phyloP scores from a whole-genome alignment of 2,888 invertebrate genomes.

The Leptinotarsa tumamoca region DNA sequence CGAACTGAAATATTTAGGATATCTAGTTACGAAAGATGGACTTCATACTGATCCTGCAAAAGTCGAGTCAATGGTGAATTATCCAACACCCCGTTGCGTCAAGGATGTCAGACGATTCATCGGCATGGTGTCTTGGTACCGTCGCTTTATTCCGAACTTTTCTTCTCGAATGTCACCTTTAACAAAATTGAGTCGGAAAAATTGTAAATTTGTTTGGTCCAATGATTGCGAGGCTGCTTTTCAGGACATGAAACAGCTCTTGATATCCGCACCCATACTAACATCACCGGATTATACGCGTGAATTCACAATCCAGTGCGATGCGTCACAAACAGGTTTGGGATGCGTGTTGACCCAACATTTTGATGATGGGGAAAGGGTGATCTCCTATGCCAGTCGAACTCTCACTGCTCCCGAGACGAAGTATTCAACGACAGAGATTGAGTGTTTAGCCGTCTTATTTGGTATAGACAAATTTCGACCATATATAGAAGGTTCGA shows the following conservation, averaged over 20 bases:
- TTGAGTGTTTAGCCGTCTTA: constrained; percentile 38
- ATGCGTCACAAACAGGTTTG: constrained; percentile 37
- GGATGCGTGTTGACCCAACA: constrained; percentile 44
- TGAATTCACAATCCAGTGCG: constrained; percentile 43
- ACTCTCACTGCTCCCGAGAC: constrained; percentile 38
- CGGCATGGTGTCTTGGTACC: constrained; percentile 48
- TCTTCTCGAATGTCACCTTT: constrained; percentile 38
- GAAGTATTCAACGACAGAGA: constrained; percentile 33
- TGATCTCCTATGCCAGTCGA: constrained; percentile 42
- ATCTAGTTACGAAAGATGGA: constrained; percentile 12
- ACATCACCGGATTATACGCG: constrained; percentile 11
- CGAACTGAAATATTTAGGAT: constrained; percentile 41
- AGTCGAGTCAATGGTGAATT: constrained; percentile 25
- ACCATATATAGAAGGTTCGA: not conserved
- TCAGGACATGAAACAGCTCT: constrained; percentile 29
- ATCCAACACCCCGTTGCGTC: constrained; percentile 11
- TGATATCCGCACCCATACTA: constrained; percentile 2
- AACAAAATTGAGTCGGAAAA: constrained; percentile 21
- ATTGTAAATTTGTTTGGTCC: constrained; percentile 32
- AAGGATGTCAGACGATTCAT: constrained; percentile 26
- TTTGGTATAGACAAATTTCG: constrained; percentile 43
- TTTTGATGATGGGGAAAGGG: constrained; percentile 34
- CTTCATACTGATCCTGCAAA: constrained; percentile 28
- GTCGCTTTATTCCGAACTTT: constrained; percentile 47
- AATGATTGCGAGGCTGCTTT: constrained; percentile 34